These are phyloP conservation scores for Dufourea novaeangliae DNA, from an alignment of 1,140 invertebrate genomes.

Conservation along the genomic window DNA sequence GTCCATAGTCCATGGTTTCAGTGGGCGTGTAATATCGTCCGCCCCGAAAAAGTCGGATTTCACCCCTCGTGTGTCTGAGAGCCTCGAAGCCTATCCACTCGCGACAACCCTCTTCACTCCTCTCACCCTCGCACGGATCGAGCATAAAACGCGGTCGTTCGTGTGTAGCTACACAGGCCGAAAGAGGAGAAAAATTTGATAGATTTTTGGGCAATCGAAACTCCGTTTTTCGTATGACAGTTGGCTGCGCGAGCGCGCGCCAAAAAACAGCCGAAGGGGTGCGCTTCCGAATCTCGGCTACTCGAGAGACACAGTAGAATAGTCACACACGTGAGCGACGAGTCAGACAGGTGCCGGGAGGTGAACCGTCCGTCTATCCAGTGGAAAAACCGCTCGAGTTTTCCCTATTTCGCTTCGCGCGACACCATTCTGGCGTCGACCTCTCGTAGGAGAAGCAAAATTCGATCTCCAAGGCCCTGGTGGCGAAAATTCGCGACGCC, in stretches of 20 bases:
- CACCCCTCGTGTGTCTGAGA: constrained; percentile 21
- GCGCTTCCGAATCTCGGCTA: constrained; percentile 14
- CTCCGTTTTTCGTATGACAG: no score
- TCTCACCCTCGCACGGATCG: constrained; percentile 27
- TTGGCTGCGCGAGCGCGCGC: no score
- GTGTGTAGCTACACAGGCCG: no score
- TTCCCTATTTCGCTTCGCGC: no score
- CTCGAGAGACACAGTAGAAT: constrained; percentile 12
- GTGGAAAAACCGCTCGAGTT: not conserved
- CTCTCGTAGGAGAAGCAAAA: no score
- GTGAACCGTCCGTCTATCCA: constrained; percentile 59
- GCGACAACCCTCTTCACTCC: constrained; percentile 44
- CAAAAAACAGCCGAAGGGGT: constrained; percentile 34
- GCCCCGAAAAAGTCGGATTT: not conserved
- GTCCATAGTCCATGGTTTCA: no score
- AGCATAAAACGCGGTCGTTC: no score
- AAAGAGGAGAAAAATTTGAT: no score
- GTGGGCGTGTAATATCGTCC: constrained; percentile 37
- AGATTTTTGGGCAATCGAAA: no score
- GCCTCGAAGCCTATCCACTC: no score
- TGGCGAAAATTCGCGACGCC: constrained; percentile 16
- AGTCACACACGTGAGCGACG: constrained; percentile 58
- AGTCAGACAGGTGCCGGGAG: constrained; percentile 65
- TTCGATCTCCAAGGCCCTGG: no score
- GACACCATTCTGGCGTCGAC: no score